These are phyloP conservation scores for Rachycentron canadum DNA, from an alignment of 2,797 vertebrate genomes.

Conservation along the genomic window DNA sequence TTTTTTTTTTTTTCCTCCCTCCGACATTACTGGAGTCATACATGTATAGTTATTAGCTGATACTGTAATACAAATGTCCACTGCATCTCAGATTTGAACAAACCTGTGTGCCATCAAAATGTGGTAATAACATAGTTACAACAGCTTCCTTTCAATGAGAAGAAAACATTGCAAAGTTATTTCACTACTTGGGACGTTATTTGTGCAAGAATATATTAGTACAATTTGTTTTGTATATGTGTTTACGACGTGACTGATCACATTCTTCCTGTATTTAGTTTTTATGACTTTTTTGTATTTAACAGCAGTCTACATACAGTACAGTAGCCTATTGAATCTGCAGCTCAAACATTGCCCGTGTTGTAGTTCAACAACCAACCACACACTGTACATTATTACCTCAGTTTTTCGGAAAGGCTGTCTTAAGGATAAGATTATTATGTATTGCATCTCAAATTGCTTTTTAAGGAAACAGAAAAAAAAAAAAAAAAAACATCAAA, in stretches of 20 bases:
- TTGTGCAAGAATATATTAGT: constrained; percentile 76
- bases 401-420: constrained; percentile 72
- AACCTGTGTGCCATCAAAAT: constrained; percentile 74
- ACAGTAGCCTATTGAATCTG: constrained; percentile 68
- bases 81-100: constrained; percentile 51
- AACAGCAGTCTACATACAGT: constrained; percentile 76
- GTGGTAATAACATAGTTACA: constrained; percentile 69
- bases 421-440: constrained; percentile 71
- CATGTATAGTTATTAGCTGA: constrained; percentile 46
- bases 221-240: constrained; percentile 53
- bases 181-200: constrained; percentile 66
- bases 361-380: constrained; percentile 57
- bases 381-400: constrained; percentile 73
- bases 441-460: constrained; percentile 88
- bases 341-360: constrained; percentile 55
- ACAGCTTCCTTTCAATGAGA: constrained; percentile 58
- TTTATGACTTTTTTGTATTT: constrained; percentile 46
- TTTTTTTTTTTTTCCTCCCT: constrained; percentile 29
- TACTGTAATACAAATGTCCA: constrained; percentile 46
- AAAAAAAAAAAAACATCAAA: constrained; percentile 52
- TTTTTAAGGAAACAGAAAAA: constrained; percentile 70
- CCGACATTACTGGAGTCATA: constrained; percentile 55
- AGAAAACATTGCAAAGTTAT: constrained; percentile 64
- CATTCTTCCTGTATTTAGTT: constrained; percentile 63
- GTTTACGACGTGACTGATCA: constrained; percentile 60